These are phyloP conservation scores for Rambutsinella grinnellia DNA, from an alignment of 2,888 invertebrate genomes.

Conservation along the genomic window DNA sequence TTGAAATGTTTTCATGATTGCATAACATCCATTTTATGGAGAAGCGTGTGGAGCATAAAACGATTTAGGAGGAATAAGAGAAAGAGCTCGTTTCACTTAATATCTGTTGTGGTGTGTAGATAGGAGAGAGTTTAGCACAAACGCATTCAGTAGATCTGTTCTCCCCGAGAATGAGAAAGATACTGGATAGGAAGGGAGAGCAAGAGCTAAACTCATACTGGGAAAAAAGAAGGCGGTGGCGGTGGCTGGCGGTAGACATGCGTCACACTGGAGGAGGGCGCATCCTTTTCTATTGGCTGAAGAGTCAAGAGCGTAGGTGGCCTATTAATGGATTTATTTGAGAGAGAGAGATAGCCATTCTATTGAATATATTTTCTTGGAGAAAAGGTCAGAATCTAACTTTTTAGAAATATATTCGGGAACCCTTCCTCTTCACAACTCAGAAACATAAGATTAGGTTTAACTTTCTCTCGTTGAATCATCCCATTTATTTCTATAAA, in stretches of 20 bases:
- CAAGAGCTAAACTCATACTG: too few species aligned
- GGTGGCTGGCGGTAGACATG: slow-evolving; percentile 57
- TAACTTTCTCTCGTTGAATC: background rate
- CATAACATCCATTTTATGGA: too few species aligned
- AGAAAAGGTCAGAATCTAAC: slow-evolving; percentile 53
- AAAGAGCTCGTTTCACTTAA: too few species aligned
- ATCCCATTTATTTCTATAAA: background rate
- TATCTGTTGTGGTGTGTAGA: too few species aligned
- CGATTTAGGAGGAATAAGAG: too few species aligned
- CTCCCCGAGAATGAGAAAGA: slow-evolving; percentile 2
- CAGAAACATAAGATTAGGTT: too few species aligned
- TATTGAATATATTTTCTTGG: too few species aligned
- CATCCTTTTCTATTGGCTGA: slow-evolving; percentile 57
- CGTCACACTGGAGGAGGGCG: slow-evolving; percentile 61
- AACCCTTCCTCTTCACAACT: background rate
- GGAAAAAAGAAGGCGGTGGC: slow-evolving; percentile 49
- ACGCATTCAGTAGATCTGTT: background rate
- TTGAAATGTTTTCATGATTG: too few species aligned
- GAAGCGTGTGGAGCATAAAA: too few species aligned
- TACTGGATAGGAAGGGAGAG: background rate
- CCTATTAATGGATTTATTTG: slow-evolving; percentile 55
- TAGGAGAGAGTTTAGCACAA: too few species aligned
- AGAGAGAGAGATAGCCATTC: too few species aligned
- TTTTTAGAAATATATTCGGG: too few species aligned
- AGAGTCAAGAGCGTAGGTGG: slow-evolving; percentile 61